Evolutionary conservation across 2,113 vertebrate genomes (phyloP).

Genomic region (Nothocercus nigrocapillus): DNA sequence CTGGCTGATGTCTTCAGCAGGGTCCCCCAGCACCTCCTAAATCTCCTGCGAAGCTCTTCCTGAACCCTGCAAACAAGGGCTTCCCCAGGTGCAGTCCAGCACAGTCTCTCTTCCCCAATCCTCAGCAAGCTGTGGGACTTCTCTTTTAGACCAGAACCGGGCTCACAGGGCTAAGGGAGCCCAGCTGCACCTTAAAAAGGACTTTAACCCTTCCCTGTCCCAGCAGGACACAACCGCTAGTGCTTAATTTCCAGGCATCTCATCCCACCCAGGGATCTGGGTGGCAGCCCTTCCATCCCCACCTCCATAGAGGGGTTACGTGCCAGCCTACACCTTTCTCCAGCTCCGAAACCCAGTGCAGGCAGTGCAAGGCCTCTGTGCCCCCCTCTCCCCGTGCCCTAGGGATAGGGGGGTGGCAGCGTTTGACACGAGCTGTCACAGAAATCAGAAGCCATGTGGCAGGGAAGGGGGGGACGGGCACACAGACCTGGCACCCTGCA

Average conservation of each 20-base stretch:
- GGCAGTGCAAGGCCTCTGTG: neutral
- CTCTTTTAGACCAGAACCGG: neutral
- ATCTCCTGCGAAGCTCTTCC: neutral
- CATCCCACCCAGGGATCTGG: neutral
- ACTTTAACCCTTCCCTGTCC: neutral
- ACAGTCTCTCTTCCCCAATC: neutral
- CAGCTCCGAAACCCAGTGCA: neutral
- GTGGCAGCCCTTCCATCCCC: neutral
- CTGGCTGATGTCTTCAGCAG: neutral
- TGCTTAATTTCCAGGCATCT: neutral
- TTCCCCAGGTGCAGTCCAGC: neutral
- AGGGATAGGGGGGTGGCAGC: neutral
- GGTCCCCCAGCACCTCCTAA: neutral
- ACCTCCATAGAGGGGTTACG: neutral
- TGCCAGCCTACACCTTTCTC: accelerated
- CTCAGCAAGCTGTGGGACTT: neutral
- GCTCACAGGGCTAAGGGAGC: neutral
- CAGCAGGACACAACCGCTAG: neutral
- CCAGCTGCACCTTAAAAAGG: neutral
- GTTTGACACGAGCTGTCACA: neutral
- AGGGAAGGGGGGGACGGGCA: neutral
- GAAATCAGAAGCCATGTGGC: neutral
- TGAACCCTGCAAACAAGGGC: neutral
- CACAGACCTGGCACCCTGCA: neutral
- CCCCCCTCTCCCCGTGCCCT: neutral